Percentiles rank a stretch among this genome's conserved stretches.
phyloP scores from a whole-genome alignment of 2,888 invertebrate genomes.

The Tanaodytes sp. region DNA sequence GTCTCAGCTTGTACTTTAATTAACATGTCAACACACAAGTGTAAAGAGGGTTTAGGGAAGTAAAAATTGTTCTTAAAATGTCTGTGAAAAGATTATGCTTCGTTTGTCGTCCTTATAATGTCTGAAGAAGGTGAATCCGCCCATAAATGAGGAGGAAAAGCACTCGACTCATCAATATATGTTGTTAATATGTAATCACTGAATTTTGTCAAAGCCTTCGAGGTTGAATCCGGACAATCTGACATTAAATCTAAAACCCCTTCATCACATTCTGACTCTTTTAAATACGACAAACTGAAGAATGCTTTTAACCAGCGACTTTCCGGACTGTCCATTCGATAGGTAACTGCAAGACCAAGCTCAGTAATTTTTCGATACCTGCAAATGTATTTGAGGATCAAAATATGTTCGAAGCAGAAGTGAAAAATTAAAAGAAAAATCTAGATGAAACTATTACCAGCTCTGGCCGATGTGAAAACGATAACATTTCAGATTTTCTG shows the following conservation, averaged over 20 bases:
- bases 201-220: not conserved
- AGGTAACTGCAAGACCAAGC: not conserved
- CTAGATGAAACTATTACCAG: not conserved
- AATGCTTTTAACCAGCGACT: conserved; percentile 4
- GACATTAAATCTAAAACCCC: conserved; percentile 4
- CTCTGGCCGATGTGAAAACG: conserved; percentile 17
- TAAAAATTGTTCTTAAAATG: conserved; percentile 2
- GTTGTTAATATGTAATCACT: not conserved
- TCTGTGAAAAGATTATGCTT: conserved; percentile 1
- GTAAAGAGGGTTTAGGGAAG: not conserved
- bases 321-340: not conserved
- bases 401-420: not conserved
- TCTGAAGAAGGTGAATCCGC: conserved; percentile 2
- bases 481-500: conserved; percentile 5
- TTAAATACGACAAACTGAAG: not conserved
- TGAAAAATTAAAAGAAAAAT: not conserved
- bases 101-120: not conserved
- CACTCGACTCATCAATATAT: conserved; percentile 1
- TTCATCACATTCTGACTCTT: not conserved
- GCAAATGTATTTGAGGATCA: not conserved
- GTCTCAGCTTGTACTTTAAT: too few relatives aligned
- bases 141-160: conserved; percentile 12
- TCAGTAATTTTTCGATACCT: conserved; percentile 6
- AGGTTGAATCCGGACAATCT: not conserved
- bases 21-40: too few relatives aligned